phyloP scores from a whole-genome alignment of 2,113 vertebrate species.

The Anarrhichthys ocellatus region DNA sequence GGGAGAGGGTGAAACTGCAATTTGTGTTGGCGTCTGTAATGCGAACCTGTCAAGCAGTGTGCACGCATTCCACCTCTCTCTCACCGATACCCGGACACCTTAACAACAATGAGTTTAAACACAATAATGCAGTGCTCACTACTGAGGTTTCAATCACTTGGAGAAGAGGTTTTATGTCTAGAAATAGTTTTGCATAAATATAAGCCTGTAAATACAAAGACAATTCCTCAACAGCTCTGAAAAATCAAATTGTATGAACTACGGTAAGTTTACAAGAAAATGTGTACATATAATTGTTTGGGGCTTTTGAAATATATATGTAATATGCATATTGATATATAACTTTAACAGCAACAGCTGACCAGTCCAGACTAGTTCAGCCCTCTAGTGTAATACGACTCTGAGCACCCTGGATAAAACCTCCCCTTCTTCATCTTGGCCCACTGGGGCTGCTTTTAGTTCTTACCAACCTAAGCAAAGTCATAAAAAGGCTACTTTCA shows the following conservation, averaged over 20 bases:
- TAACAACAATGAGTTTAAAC: background rate
- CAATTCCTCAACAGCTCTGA: background rate
- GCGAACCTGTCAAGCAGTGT: background rate
- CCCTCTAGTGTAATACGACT: constrained; percentile 41
- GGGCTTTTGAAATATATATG: background rate
- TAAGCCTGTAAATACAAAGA: background rate
- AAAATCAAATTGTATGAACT: background rate
- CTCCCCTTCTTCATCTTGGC: background rate
- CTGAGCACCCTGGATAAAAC: background rate
- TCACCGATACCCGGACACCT: background rate
- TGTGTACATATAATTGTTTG: background rate
- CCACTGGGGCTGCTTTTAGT: background rate
- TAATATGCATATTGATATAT: background rate
- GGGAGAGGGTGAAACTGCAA: background rate
- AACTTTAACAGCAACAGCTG: background rate
- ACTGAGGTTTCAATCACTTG: background rate
- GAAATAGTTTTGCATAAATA: background rate
- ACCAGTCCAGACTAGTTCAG: constrained; percentile 35
- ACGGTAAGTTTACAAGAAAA: background rate
- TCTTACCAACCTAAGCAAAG: background rate
- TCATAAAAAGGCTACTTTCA: background rate
- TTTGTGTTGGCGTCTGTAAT: constrained; percentile 15
- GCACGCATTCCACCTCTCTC: background rate
- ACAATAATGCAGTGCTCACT: background rate
- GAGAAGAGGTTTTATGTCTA: background rate